phyloP scores from a whole-genome alignment of 1,140 invertebrate species.

The Forficula auricularia region DNA sequence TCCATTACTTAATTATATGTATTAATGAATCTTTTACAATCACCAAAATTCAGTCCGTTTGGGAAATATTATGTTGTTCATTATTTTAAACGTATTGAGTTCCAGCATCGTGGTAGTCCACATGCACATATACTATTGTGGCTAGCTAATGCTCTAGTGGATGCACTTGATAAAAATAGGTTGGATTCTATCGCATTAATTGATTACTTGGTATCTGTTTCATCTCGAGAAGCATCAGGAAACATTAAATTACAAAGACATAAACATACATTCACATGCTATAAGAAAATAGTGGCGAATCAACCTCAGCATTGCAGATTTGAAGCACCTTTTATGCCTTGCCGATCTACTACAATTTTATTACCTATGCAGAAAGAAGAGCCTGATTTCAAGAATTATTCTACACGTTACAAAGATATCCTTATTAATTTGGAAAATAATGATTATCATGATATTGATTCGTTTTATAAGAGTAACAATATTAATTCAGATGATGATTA shows the following conservation, averaged over 20 bases:
- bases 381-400: no score
- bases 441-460: no score
- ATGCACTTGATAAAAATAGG: conserved; percentile 19
- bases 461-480: no score
- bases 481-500: no score
- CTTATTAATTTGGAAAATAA: no score
- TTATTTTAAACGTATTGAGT: conserved; percentile 25
- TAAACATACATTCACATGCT: conserved; percentile 23
- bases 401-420: no score
- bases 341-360: conserved; percentile 8
- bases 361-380: no score
- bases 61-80: conserved; percentile 16
- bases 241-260: no score
- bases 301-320: conserved; percentile 21
- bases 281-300: no score
- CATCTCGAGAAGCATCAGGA: no score
- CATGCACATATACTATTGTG: conserved; percentile 20
- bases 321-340: conserved; percentile 15
- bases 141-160: conserved; percentile 19
- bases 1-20: no score
- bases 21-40: no score
- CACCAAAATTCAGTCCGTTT: conserved; percentile 16
- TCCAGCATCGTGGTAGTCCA: conserved; percentile 27
- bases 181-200: conserved; percentile 16
- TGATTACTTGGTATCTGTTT: conserved; percentile 18